Base-by-base conservation (phyloP, 2,888 invertebrate genomes). In the Scelioninae gen. 2 region DNA sequence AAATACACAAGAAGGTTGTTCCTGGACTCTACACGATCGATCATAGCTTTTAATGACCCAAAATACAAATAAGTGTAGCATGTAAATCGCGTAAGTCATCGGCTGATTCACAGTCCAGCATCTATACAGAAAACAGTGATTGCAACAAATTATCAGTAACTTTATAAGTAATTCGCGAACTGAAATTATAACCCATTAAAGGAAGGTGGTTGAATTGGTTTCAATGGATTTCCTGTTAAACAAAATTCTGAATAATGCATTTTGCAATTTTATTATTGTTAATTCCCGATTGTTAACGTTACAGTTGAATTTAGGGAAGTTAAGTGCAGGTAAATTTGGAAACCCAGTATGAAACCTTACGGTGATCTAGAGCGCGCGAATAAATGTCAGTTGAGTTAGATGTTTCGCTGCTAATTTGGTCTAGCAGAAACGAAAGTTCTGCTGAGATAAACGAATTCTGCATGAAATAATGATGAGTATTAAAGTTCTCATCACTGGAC, bases 201-300 rank as follows among this genome's bases (percentile, higher is more conserved):
- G 52, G 1, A 9, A 64, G 13, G 35, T 64, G 52, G 43, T 64
- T 37, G 7, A 64, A 25, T 53, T 31, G 53, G 18, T 9, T 31
- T 13, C 10, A 50, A 48, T 1, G 50, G 64, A 18, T 43, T 35
- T 0, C 31, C 53, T 2, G 48, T 37, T 7, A 52, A 13, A 37
- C 43, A 64, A 15, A 53, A 64, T 18, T 64, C 50, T n/a, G 53
- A 35, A 52, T 53, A 64, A 53, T 64, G 64, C 1, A 52, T n/a
- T 45, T 50, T 64, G 9, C 33, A n/a, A 61, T 3, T 11, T 11
- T 28, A n/a, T 4, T 2, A 31, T 61, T 18, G 5, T 61, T 13
- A 25, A 33, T 19, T 58, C 58, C 58, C 45, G 45, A n/a, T 31
- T 58, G 58, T 39, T 33, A 3, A 11, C 2, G 5, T 58, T 22